Conservation (phyloP, 2,888 invertebrate species). For the Tillus elongatus region DNA sequence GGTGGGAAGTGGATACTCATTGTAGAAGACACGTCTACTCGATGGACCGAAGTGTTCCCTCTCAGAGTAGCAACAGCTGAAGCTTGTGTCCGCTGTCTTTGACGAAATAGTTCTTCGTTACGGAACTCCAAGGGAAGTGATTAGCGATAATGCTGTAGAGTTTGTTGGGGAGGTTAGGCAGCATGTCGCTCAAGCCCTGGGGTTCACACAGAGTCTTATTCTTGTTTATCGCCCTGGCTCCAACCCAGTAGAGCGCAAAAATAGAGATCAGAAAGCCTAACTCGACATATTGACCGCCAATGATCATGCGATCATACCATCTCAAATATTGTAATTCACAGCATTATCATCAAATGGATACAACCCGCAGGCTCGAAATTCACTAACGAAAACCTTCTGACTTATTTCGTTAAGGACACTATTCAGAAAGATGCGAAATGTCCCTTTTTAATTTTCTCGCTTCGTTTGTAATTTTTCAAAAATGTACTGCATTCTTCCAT, state of each 20-base stretch:
- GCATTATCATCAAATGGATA: too few relatives aligned
- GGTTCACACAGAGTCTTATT: conserved; percentile 25
- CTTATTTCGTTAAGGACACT: too few relatives aligned
- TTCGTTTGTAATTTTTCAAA: too few relatives aligned
- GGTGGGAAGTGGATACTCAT: conserved; percentile 22
- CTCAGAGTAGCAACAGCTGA: too few relatives aligned
- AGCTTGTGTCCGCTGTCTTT: conserved; percentile 23
- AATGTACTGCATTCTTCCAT: too few relatives aligned
- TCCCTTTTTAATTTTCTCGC: too few relatives aligned
- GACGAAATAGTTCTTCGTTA: conserved; percentile 28
- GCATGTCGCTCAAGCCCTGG: conserved; percentile 25
- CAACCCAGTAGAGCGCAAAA: conserved; percentile 22
- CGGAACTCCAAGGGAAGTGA: conserved; percentile 30
- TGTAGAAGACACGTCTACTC: conserved; percentile 25
- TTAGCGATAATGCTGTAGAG: conserved; percentile 33
- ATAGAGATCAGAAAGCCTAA: conserved; percentile 30
- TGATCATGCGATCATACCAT: too few relatives aligned
- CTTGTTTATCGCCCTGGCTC: conserved; percentile 23
- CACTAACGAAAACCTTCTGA: too few relatives aligned
- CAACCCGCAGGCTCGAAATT: too few relatives aligned
- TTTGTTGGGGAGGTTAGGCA: conserved; percentile 32
- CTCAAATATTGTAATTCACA: too few relatives aligned
- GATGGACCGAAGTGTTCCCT: conserved; percentile 25
- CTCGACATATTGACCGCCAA: conserved; percentile 30
- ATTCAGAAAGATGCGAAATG: too few relatives aligned